These are phyloP conservation scores for Octopus sinensis DNA, from an alignment of 1,140 invertebrate genomes.

Conservation along the genomic window DNA sequence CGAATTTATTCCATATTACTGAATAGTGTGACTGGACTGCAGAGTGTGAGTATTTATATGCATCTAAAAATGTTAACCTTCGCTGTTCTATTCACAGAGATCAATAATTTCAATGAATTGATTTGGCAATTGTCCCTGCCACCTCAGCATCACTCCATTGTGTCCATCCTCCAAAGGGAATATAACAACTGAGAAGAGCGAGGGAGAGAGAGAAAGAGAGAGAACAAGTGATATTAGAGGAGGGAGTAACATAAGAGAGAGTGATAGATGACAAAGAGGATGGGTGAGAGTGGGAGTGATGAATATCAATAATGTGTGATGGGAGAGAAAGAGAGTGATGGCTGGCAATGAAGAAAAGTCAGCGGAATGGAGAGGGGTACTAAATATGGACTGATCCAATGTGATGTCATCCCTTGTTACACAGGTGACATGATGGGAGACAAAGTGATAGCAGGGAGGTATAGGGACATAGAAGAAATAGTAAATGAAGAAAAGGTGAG, in stretches of 20 bases:
- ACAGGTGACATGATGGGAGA: background rate
- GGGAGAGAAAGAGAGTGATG: background rate
- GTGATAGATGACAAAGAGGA: background rate
- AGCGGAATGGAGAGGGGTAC: background rate
- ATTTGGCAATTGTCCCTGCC: no score
- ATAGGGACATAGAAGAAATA: background rate
- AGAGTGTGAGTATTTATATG: no score
- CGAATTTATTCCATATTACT: no score
- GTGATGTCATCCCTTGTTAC: no score
- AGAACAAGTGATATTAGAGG: background rate
- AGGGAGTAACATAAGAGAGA: background rate
- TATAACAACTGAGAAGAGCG: background rate
- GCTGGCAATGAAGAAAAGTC: background rate
- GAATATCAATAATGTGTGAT: background rate
- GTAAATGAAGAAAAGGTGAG: background rate
- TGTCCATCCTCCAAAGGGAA: no score
- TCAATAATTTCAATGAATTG: no score
- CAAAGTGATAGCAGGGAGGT: background rate
- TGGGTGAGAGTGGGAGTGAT: background rate
- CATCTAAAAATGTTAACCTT: no score
- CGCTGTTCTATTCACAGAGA: no score
- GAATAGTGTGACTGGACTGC: no score
- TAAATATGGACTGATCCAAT: no score
- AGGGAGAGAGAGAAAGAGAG: background rate
- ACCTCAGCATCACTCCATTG: no score